Conservation (phyloP, 2,888 invertebrate species). For the Torymus texanus region DNA sequence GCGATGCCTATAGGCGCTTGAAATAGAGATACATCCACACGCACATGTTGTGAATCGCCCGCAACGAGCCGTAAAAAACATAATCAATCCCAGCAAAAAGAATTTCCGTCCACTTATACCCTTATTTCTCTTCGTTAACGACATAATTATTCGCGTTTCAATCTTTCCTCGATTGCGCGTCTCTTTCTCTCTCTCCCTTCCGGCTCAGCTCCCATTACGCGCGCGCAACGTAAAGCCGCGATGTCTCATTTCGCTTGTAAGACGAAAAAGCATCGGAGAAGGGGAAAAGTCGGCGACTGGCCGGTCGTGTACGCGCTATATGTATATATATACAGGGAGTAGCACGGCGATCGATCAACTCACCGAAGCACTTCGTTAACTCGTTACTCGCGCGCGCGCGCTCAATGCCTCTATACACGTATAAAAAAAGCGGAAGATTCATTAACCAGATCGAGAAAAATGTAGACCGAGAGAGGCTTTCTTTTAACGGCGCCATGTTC, state of each 20-base stretch:
- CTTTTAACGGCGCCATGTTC: too few relatives aligned
- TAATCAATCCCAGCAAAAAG: too few relatives aligned
- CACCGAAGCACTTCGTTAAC: constrained; percentile 42
- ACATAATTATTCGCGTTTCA: too few relatives aligned
- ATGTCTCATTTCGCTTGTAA: background rate
- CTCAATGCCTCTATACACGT: background rate
- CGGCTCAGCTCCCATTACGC: background rate
- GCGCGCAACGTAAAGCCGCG: background rate
- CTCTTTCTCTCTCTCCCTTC: background rate
- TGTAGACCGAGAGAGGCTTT: background rate
- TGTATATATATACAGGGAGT: too few relatives aligned
- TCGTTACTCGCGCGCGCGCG: constrained; percentile 4
- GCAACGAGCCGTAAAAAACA: too few relatives aligned
- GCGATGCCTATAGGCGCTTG: too few relatives aligned
- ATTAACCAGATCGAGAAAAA: constrained; percentile 50
- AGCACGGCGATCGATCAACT: constrained; percentile 20
- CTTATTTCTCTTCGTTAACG: too few relatives aligned
- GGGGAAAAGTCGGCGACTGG: background rate
- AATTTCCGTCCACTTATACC: too few relatives aligned
- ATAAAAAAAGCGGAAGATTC: constrained; percentile 21
- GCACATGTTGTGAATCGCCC: too few relatives aligned
- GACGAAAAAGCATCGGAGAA: background rate
- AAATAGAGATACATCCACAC: too few relatives aligned
- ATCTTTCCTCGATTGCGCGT: too few relatives aligned
- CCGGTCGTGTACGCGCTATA: too few relatives aligned